Conservation (phyloP, 1,140 invertebrate species). For the Chlorops oryzae region DNA sequence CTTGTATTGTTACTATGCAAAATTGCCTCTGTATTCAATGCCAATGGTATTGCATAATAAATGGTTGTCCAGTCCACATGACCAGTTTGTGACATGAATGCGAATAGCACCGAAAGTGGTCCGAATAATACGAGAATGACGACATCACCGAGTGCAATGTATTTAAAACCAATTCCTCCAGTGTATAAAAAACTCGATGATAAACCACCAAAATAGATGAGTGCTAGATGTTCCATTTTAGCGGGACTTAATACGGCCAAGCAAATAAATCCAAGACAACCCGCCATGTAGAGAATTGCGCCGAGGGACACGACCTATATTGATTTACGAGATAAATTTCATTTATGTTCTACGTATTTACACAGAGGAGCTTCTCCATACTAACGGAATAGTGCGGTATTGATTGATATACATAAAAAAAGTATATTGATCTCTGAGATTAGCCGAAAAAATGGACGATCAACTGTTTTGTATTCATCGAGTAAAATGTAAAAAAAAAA, state of each 20-base stretch:
- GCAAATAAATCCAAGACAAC: constrained; percentile 82
- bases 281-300: constrained; percentile 77
- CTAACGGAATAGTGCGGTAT: background rate
- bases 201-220: constrained; percentile 90
- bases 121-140: constrained; percentile 89
- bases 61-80: constrained; percentile 78
- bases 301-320: constrained; percentile 72
- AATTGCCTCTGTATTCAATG: constrained; percentile 91
- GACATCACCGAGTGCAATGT: constrained; percentile 87
- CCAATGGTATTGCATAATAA: constrained; percentile 87
- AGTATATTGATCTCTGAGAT: too few relatives aligned
- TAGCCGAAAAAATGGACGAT: too few relatives aligned
- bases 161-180: constrained; percentile 89
- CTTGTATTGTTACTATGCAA: constrained; percentile 91
- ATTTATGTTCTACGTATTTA: too few relatives aligned
- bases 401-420: background rate
- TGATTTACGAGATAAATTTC: constrained; percentile 8
- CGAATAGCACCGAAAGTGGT: constrained; percentile 89
- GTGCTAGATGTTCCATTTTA: constrained; percentile 86
- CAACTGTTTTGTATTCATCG: too few relatives aligned
- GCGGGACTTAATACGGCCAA: constrained; percentile 76
- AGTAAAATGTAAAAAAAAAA: too few relatives aligned
- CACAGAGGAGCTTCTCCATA: background rate
- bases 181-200: constrained; percentile 94
- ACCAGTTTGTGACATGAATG: constrained; percentile 87